phyloP scores from a whole-genome alignment of 1,140 invertebrate genomes.

The Mamestra configurata region DNA sequence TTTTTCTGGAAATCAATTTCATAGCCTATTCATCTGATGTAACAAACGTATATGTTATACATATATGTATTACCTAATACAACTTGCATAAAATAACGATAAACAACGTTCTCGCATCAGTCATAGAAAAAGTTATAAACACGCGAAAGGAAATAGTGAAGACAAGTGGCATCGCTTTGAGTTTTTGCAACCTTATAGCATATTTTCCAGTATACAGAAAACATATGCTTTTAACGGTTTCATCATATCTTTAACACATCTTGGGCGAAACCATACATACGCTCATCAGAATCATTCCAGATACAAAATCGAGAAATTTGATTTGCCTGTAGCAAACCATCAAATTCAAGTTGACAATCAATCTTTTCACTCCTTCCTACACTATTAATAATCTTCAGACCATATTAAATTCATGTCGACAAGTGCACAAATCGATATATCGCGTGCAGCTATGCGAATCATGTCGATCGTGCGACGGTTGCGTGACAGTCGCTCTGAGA shows the following conservation, averaged over 20 bases:
- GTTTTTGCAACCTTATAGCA: too few relatives aligned
- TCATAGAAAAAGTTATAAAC: too few relatives aligned
- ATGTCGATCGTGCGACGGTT: background rate
- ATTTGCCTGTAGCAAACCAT: background rate
- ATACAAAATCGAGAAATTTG: background rate
- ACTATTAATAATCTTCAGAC: slow-evolving; percentile 8
- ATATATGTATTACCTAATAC: background rate
- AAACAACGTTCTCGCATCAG: background rate
- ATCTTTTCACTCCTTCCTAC: background rate
- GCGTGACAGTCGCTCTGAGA: slow-evolving; percentile 29
- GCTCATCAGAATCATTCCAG: too few relatives aligned
- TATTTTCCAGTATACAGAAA: too few relatives aligned
- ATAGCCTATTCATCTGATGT: background rate
- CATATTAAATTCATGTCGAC: background rate
- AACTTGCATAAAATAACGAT: background rate
- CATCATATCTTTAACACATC: too few relatives aligned
- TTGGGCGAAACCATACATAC: too few relatives aligned
- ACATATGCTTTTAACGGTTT: too few relatives aligned
- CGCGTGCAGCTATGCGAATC: slow-evolving; percentile 32
- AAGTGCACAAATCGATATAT: slow-evolving; percentile 18
- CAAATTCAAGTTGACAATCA: slow-evolving; percentile 5
- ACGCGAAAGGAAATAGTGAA: too few relatives aligned
- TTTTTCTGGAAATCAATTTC: background rate
- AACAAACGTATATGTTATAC: background rate
- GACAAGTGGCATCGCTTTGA: too few relatives aligned